Evolutionary conservation across 1,140 invertebrate species (phyloP).

Genomic region (Homalodisca vitripennis): DNA sequence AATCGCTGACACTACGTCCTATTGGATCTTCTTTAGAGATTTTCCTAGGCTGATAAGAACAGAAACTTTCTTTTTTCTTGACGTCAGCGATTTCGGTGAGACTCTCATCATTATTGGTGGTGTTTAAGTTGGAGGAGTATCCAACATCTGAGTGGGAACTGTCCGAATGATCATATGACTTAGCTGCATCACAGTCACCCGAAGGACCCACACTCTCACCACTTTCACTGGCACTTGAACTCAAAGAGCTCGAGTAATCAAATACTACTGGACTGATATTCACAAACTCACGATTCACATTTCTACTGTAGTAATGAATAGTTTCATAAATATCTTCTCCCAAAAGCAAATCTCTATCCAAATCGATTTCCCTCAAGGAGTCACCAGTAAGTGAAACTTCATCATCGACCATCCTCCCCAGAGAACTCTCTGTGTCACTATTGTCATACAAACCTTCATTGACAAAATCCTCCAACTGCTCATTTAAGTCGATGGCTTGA

Average conservation of each 20-base stretch:
- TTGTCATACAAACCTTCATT: conserved; percentile 19
- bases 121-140: conserved; percentile 10
- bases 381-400: background rate
- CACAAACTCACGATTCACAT: conserved; percentile 14
- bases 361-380: conserved; percentile 21
- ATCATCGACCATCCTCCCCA: conserved; percentile 2
- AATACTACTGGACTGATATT: conserved; percentile 1
- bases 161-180: background rate
- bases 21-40: conserved; percentile 21
- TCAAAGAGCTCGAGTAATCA: background rate
- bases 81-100: background rate
- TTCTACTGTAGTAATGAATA: conserved; percentile 29
- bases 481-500: background rate
- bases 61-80: conserved; percentile 23
- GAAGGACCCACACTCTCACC: background rate
- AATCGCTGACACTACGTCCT: conserved; percentile 29
- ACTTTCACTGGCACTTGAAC: background rate
- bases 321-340: conserved; percentile 33
- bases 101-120: conserved; percentile 20
- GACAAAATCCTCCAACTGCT: background rate
- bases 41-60: conserved; percentile 1
- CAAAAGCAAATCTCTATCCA: conserved; percentile 22
- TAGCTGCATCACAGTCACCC: background rate
- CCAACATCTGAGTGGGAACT: conserved; percentile 18
- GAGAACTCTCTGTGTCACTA: conserved; percentile 18